phyloP scores from a whole-genome alignment of 2,113 vertebrate genomes.

The Cnemophilus loriae region DNA sequence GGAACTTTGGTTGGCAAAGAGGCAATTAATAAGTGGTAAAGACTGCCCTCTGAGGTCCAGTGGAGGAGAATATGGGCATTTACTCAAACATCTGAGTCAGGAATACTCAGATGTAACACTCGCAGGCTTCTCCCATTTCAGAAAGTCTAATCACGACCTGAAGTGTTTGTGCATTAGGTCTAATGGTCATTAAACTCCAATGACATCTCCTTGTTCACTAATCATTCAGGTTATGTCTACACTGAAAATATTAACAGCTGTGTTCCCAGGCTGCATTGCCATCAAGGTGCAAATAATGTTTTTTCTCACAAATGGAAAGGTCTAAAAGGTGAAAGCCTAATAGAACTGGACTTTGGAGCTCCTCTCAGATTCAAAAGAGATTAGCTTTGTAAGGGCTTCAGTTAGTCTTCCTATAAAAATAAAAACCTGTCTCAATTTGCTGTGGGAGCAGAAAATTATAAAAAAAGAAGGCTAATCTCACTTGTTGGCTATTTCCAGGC shows the following conservation, averaged over 20 bases:
- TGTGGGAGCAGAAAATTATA: background rate
- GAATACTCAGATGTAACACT: background rate
- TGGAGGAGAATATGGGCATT: background rate
- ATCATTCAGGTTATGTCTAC: background rate
- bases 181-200: background rate
- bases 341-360: background rate
- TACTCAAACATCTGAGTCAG: background rate
- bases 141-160: background rate
- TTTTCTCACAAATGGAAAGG: background rate
- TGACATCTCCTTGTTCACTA: background rate
- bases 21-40: background rate
- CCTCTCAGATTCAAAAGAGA: background rate
- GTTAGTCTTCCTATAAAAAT: background rate
- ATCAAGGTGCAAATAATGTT: background rate
- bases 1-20: background rate
- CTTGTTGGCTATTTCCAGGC: background rate
- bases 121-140: background rate
- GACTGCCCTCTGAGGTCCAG: background rate
- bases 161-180: background rate
- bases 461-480: background rate
- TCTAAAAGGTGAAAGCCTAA: background rate
- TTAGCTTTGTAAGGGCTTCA: background rate
- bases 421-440: background rate
- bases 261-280: background rate
- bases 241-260: background rate